Base-by-base conservation (phyloP, 2,113 vertebrate genomes). In the Rhinogobius similis region DNA sequence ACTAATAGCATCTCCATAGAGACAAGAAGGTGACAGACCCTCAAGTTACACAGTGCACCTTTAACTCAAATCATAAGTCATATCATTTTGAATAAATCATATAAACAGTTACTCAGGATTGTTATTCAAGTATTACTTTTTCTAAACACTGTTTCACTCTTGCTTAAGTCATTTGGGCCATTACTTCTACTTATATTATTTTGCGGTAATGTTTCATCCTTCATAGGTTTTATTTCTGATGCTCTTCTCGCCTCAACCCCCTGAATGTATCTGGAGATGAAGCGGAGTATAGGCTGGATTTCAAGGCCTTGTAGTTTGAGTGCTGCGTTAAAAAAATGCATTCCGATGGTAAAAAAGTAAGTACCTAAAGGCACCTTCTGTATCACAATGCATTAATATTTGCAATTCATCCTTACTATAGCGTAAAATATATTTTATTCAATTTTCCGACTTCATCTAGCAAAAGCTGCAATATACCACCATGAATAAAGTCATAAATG, bases 401-500 rank as follows among this genome's bases (percentile, higher is more conserved):
- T 21, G n/a, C 50, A 23, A 12, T 23, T n/a, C 46, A 21, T 52
- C 8, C n/a, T n/a, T n/a, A n/a, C n/a, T 52, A 52, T 52, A 52
- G 3, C 43, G 23, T 8, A 52, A 48, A 12, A 21, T 52, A 12
- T 12, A 52, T 52, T 23, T 12, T 23, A 23, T 52, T 23, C 9
- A 52, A 23, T 52, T 26, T 55, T 55, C 21, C 26, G 55, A 58
- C 26, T 29, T 58, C 14, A 29, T 18, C 55, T 18, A 8, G 16
- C 13, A 58, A 58, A 56, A 56, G 21, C 11, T 27, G 53, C 50
- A 1, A 23, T 23, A 52, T 23, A 23, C 50, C 50, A 11, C 13
- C 23, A 23, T 55, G 67, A 8, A 56, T 43, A 46, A 21, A 67
- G 46, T 20, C 21, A n/a, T 23, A 68, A 70, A 65, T 65, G 67